These are phyloP conservation scores for Neodiprion lecontei DNA, from an alignment of 1,140 invertebrate genomes.

Conservation along the genomic window DNA sequence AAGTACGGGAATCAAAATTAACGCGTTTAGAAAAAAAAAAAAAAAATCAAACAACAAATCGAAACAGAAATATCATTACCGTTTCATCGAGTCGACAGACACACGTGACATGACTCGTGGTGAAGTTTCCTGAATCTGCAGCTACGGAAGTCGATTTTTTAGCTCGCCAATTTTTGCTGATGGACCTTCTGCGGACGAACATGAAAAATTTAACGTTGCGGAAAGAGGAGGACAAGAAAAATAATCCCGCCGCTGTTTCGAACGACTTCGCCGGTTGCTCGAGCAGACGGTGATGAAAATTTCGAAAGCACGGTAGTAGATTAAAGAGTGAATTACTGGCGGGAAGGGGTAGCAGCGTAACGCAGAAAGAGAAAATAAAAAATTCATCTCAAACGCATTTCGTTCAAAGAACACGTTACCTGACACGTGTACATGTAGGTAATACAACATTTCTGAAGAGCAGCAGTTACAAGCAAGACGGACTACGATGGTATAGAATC, in stretches of 20 bases:
- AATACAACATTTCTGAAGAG: neutral
- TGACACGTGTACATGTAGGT: neutral
- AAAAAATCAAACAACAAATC: too few species aligned
- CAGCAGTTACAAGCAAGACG: conserved; percentile 13
- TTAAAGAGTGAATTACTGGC: conserved; percentile 1
- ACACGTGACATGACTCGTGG: too few species aligned
- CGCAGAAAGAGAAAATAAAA: neutral
- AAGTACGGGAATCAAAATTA: too few species aligned
- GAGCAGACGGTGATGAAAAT: neutral
- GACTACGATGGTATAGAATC: neutral
- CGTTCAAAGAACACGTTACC: neutral
- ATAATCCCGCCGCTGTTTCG: neutral
- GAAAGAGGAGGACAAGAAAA: neutral
- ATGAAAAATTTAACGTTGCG: neutral
- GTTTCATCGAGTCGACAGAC: too few species aligned
- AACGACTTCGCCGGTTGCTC: neutral
- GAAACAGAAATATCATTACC: too few species aligned
- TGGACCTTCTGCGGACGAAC: too few species aligned
- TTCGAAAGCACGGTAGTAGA: neutral
- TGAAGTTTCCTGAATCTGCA: too few species aligned
- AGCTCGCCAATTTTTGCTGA: too few species aligned
- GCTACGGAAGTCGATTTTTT: too few species aligned
- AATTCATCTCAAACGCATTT: neutral
- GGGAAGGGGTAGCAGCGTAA: neutral
- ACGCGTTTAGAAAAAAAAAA: too few species aligned